Conservation (phyloP, 2,113 vertebrate genomes). For the Anoplopoma fimbria region DNA sequence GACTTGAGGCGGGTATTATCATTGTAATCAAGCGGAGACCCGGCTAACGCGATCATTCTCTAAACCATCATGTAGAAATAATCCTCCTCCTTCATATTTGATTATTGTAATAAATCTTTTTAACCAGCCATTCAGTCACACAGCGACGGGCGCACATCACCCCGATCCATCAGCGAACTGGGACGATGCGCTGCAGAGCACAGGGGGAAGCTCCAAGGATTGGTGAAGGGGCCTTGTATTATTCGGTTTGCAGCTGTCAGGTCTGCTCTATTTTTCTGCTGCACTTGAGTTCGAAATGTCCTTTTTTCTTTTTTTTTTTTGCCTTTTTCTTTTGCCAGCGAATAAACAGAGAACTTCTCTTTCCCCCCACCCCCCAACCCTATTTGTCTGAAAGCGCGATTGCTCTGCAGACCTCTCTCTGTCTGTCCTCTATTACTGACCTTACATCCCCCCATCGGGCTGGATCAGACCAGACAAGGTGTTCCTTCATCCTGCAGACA, state of each 20-base stretch:
- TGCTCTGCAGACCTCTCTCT: conserved; percentile 62
- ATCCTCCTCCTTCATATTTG: conserved; percentile 80
- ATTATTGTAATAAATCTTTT: conserved; percentile 83
- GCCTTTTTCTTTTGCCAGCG: conserved; percentile 4
- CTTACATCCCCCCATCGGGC: conserved; percentile 50
- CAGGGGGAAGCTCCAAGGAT: conserved; percentile 30
- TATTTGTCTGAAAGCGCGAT: conserved; percentile 61
- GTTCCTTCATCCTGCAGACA: conserved; percentile 61
- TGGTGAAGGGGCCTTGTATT: conserved; percentile 18
- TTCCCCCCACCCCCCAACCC: conserved; percentile 1
- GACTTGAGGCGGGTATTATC: conserved; percentile 78
- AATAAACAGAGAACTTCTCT: conserved; percentile 58
- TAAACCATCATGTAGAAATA: conserved; percentile 78
- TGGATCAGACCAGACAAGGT: conserved; percentile 68
- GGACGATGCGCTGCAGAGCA: conserved; percentile 37
- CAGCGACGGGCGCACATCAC: conserved; percentile 52
- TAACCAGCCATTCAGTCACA: conserved; percentile 76
- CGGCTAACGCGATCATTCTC: conserved; percentile 79
- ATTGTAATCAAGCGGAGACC: conserved; percentile 77
- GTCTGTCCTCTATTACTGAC: conserved; percentile 72
- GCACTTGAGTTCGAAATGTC: conserved; percentile 56
- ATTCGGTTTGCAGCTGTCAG: conserved; percentile 52
- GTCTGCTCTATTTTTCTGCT: conserved; percentile 59
- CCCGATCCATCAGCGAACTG: conserved; percentile 53
- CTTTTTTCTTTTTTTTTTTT: neutral